Evolutionary conservation across 92 coral and sea anemone genomes (phyloP), one percentile per base, ranked within the genome.

Genomic region (Epizoanthus stellaris): DNA sequence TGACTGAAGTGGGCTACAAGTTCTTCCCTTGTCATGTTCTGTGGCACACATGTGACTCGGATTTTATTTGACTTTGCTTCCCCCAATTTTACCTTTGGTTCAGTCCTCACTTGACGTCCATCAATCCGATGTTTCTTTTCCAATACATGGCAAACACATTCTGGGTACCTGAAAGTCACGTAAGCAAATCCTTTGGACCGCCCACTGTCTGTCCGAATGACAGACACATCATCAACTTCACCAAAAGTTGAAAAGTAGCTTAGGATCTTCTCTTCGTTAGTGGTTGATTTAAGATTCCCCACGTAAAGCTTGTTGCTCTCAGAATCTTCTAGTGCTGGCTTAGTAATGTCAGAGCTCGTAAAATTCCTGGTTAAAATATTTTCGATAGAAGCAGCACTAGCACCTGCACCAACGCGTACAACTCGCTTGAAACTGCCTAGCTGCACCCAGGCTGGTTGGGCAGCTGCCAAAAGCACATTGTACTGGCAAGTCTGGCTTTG

Each of bases 161-260:
- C 75, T 36, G 73, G 53, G 6, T 80, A 3, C 42, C 47, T 54
- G 75, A 39, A 80, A 20, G 85, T 80, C 75, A 80, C 85, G 49
- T 80, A 80, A 14, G 73, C 85, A 80, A 80, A 80, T 20, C 85
- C 85, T 66, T 80, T 80, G 53, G 85, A 80, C 54, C 49, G 64
- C 8, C 85, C 85, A 7, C 73, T 38, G 23, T 17, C 73, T 38
- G 85, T 80, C 67, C 57, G 36, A 21, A 80, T 80, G 4, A 80
- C 45, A 12, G 85, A 64, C 5, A 80, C 73, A 19, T 80, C 85
- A 10, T 80, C 75, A 19, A 80, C 75, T 9, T 47, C 53, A 13
- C 85, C 85, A 36, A 62, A 63, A 16, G 14, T 6, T 15, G 73
- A 39, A 64, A 80, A 80, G n/a, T 52, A 52, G 56, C 56, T 52